Percentiles rank a stretch among this genome's conserved stretches.
Evolutionary conservation across 2,888 invertebrate genomes (phyloP).

Genomic region (Smittia aterrima): DNA sequence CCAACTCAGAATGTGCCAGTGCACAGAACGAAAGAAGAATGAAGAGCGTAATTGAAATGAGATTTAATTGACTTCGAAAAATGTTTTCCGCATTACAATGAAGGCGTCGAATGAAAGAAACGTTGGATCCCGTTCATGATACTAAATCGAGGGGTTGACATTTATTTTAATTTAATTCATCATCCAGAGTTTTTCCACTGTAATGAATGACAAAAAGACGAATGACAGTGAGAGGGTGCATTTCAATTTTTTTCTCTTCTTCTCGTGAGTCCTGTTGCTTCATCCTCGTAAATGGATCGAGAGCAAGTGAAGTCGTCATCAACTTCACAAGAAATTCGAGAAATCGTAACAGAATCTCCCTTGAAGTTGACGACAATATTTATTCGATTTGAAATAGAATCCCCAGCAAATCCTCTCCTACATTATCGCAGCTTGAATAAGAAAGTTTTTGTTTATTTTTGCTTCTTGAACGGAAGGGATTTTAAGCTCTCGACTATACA

Average conservation of each 20-base stretch:
- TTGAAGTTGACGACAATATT: constrained; percentile 7
- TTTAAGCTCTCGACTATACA: neutral
- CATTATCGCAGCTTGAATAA: neutral
- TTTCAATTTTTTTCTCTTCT: too few relatives aligned
- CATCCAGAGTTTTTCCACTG: neutral
- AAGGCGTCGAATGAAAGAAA: neutral
- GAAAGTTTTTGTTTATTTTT: constrained; percentile 1
- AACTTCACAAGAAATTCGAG: neutral
- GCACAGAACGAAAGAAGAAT: neutral
- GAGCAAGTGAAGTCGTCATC: too few relatives aligned
- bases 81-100: neutral
- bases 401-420: constrained; percentile 9
- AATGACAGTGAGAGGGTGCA: constrained; percentile 7
- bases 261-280: too few relatives aligned
- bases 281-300: too few relatives aligned
- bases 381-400: constrained; percentile 33
- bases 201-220: constrained; percentile 17
- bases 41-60: neutral
- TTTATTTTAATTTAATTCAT: constrained; percentile 34
- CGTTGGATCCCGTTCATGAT: neutral
- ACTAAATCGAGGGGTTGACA: neutral
- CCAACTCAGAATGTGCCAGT: neutral
- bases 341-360: neutral
- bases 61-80: constrained; percentile 3
- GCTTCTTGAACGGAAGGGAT: constrained; percentile 3